Evolutionary conservation across 2,797 vertebrate genomes (phyloP).

Genomic region (Periparus ater): DNA sequence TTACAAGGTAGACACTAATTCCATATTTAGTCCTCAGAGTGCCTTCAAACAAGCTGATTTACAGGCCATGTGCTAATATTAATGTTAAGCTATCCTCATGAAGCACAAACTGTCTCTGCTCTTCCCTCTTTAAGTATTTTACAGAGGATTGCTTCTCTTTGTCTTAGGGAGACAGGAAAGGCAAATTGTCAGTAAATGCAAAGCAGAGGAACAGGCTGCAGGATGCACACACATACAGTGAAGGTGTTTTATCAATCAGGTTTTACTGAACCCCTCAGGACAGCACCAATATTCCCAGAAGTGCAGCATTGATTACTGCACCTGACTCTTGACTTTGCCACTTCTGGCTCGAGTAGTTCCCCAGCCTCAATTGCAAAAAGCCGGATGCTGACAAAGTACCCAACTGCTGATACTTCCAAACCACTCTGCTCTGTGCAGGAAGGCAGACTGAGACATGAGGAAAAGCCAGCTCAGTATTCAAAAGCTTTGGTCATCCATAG

Average conservation of each 20-base stretch:
- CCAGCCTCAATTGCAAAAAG: not conserved
- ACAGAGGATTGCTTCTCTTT: not conserved
- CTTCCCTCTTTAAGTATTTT: not conserved
- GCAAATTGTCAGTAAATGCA: not conserved
- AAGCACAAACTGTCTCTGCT: not conserved
- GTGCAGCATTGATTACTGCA: not conserved
- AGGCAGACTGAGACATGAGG: not conserved
- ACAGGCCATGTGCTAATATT: not conserved
- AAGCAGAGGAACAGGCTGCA: not conserved
- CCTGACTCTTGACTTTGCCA: not conserved
- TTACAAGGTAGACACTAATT: not conserved
- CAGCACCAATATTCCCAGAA: not conserved
- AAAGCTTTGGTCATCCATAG: not conserved
- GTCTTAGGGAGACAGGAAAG: not conserved
- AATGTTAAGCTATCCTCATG: not conserved
- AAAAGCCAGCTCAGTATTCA: not conserved
- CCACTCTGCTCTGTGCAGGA: fast-evolving
- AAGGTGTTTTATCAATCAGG: not conserved
- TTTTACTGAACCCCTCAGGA: not conserved
- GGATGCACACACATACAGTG: not conserved
- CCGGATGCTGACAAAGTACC: not conserved
- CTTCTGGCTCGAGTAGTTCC: not conserved
- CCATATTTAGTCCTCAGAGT: not conserved
- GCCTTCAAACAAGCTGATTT: not conserved
- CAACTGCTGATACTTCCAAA: not conserved